Base-by-base conservation (phyloP, 2,888 invertebrate genomes). In the Drosophila lutescens region DNA sequence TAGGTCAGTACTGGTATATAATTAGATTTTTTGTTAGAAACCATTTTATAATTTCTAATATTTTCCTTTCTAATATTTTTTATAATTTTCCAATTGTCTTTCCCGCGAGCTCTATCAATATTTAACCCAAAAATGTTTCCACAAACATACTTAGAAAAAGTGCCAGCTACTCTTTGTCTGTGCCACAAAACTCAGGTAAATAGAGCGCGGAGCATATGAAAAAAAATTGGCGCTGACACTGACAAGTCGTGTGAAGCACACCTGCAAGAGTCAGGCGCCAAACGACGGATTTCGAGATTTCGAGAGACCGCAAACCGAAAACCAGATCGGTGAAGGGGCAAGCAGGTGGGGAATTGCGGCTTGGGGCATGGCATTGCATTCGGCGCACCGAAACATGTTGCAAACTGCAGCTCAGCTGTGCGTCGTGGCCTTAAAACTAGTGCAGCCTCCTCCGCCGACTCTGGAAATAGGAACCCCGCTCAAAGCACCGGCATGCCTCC, bases 211-310 rank as follows among this genome's bases (percentile, higher is more conserved):
- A 49, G 46, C 43, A 26, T 63, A 26, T 47, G 40, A 56, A 68
- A 43, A 44, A 44, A 82, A 85, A 54, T 61, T 59, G 44, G 61
- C 59, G 74, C 82, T 88, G 88, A 84, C 89, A 88, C 87, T 85
- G 84, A 88, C 89, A 85, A 88, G 87, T 84, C 84, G 84, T 85
- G 84, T 87, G 89, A 85, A 85, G 85, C 89, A 85, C 84, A 85
- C 84, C 84, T 85, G 84, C 89, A 85, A 88, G 73, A 86, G 69
- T 86, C 85, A 78, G 84, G 87, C 76, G 51, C 43, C 60, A 13
- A 68, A 54, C 66, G 54, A 54, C 54, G 53, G 65, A 68, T 53
- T 53, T 46, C 44, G 12, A 44, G 58, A 70, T 51, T 50, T 57
- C 51, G 36, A 68, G 65, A 62, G 74, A 73, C 83, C 77, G 65